A percentile compares a stretch with the other conserved stretches of the same genome.
These are phyloP conservation scores for Ylistrum balloti DNA, from an alignment of 1,140 invertebrate genomes.

Conservation along the genomic window DNA sequence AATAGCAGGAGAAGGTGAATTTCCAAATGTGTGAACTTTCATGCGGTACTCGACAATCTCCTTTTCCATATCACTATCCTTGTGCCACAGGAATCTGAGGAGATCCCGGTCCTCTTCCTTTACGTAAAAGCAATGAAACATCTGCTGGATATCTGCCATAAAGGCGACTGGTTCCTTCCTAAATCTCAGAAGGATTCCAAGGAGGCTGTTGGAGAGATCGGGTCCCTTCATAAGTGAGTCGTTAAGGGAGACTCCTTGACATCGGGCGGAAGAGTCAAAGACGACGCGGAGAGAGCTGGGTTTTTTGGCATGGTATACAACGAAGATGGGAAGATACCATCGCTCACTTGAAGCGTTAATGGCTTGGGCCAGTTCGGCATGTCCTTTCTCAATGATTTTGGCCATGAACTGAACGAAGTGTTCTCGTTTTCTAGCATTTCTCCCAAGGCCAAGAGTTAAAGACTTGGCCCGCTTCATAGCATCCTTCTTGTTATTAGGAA, in stretches of 20 bases:
- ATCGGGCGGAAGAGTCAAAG: constrained; percentile 50
- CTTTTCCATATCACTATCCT: constrained; percentile 52
- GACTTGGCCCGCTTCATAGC: constrained; percentile 50
- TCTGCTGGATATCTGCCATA: constrained; percentile 46
- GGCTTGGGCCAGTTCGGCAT: too few species aligned
- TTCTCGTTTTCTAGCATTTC: constrained; percentile 28
- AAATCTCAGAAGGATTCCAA: constrained; percentile 59
- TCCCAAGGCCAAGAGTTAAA: constrained; percentile 47
- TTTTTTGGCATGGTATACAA: constrained; percentile 40
- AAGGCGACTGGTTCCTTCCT: constrained; percentile 44
- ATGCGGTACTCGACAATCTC: constrained; percentile 61
- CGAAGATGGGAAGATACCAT: constrained; percentile 46
- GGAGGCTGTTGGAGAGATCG: constrained; percentile 74
- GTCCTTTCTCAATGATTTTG: too few species aligned
- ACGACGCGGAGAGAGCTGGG: constrained; percentile 42
- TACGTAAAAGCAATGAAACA: constrained; percentile 57
- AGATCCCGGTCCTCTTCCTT: constrained; percentile 55
- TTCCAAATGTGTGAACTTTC: constrained; percentile 67
- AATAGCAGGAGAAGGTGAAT: constrained; percentile 58
- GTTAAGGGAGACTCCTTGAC: constrained; percentile 67
- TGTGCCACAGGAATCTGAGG: constrained; percentile 66
- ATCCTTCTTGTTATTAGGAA: constrained; percentile 59
- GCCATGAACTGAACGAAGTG: background rate
- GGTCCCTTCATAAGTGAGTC: constrained; percentile 68
- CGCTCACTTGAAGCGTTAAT: background rate